These are phyloP conservation scores for Drosophila putrida DNA, from an alignment of 2,888 invertebrate genomes.

Conservation along the genomic window DNA sequence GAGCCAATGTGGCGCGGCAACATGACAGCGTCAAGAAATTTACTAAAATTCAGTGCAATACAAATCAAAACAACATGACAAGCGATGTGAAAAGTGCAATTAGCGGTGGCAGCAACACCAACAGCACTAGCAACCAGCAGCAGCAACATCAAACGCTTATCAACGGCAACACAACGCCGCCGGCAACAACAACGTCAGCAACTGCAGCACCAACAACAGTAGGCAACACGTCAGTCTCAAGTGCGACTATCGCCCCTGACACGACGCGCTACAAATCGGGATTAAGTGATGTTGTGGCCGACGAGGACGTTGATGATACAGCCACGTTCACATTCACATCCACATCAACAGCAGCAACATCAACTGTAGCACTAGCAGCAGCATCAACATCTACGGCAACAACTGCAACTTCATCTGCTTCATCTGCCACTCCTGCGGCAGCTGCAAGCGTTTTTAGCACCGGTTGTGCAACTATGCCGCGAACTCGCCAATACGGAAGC, in stretches of 20 bases:
- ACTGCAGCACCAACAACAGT: conserved; percentile 39
- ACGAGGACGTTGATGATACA: conserved; percentile 67
- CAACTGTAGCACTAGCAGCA: conserved; percentile 20
- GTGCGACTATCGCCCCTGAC: conserved; percentile 72
- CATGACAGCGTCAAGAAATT: conserved; percentile 76
- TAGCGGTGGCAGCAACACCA: conserved; percentile 67
- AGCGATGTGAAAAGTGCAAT: conserved; percentile 79
- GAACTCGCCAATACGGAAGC: conserved; percentile 77
- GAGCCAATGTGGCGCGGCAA: conserved; percentile 55
- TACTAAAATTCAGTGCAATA: conserved; percentile 79
- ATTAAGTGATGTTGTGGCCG: conserved; percentile 72
- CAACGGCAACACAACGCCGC: conserved; percentile 67
- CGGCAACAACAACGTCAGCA: conserved; percentile 34
- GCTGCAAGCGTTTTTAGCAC: conserved; percentile 75
- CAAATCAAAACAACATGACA: conserved; percentile 82
- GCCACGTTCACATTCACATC: conserved; percentile 28
- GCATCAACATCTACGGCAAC: conserved; percentile 11
- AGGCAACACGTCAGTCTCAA: conserved; percentile 62
- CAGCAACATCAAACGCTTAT: conserved; percentile 72
- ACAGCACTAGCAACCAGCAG: conserved; percentile 31
- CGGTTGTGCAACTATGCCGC: conserved; percentile 83
- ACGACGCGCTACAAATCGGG: conserved; percentile 80
- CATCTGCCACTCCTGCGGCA: conserved; percentile 48
- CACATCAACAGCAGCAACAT: conserved; percentile 21
- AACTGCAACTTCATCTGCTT: conserved; percentile 56